Conservation (phyloP, 1,140 invertebrate species). For the Drosophila bocki region DNA sequence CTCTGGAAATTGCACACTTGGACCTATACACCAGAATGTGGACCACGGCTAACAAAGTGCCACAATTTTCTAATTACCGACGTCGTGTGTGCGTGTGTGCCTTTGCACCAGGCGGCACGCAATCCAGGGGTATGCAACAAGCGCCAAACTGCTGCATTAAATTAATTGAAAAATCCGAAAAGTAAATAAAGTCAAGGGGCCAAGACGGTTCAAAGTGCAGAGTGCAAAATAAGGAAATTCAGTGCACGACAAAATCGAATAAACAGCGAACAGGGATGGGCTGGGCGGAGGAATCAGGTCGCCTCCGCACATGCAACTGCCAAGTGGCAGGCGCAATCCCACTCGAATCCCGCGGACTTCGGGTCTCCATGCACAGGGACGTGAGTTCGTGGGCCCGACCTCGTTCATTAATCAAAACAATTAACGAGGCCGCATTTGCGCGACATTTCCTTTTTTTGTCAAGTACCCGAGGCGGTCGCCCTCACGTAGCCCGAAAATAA, state of each 20-base stretch:
- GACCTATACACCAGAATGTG: slow-evolving; percentile 38
- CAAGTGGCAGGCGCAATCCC: slow-evolving; percentile 53
- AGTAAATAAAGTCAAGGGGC: slow-evolving; percentile 60
- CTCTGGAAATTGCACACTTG: slow-evolving; percentile 64
- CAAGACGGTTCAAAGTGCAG: slow-evolving; percentile 10
- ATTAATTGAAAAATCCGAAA: slow-evolving; percentile 81
- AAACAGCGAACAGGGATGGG: slow-evolving; percentile 54
- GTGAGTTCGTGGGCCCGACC: slow-evolving; percentile 66
- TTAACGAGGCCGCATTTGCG: slow-evolving; percentile 81
- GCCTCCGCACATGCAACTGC: slow-evolving; percentile 65
- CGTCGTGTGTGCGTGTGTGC: slow-evolving; percentile 43
- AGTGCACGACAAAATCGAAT: slow-evolving; percentile 80
- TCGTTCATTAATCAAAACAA: slow-evolving; percentile 82
- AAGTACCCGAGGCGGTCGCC: slow-evolving; percentile 45
- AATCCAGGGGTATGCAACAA: slow-evolving; percentile 63
- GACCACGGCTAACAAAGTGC: slow-evolving; percentile 69
- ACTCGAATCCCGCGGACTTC: slow-evolving; percentile 9
- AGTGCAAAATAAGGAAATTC: slow-evolving; percentile 79
- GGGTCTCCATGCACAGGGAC: slow-evolving; percentile 22
- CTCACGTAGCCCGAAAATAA: slow-evolving; percentile 71
- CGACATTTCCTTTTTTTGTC: slow-evolving; percentile 75
- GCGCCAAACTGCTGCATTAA: slow-evolving; percentile 79
- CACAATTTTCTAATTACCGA: slow-evolving; percentile 80
- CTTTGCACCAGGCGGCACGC: slow-evolving; percentile 46
- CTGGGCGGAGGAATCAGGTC: slow-evolving; percentile 2